Percentiles rank a stretch among this genome's conserved stretches.
These are phyloP conservation scores for Pycnonotus jocosus DNA, from an alignment of 2,113 vertebrate genomes.

Conservation along the genomic window DNA sequence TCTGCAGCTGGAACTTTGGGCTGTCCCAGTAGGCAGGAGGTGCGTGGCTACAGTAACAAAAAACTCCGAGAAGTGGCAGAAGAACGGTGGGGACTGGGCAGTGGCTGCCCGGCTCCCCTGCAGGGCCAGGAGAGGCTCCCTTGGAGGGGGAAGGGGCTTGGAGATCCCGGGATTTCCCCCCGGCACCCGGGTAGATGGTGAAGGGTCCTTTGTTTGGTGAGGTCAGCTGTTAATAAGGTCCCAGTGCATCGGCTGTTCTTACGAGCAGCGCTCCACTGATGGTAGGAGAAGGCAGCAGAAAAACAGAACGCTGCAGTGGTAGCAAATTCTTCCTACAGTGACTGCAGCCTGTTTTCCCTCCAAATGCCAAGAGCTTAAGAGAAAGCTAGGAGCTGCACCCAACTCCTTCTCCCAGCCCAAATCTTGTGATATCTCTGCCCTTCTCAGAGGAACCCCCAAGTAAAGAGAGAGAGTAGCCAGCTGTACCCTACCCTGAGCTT, in stretches of 20 bases:
- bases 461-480: neutral
- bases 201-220: neutral
- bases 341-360: neutral
- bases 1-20: neutral
- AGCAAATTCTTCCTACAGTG: neutral
- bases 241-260: too few relatives aligned
- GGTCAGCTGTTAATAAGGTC: neutral
- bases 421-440: neutral
- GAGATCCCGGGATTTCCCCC: neutral
- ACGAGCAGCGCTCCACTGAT: rapidly evolving
- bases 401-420: neutral
- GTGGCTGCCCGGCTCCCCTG: neutral
- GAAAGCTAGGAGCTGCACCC: neutral
- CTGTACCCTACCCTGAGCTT: neutral
- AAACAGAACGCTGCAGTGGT: neutral
- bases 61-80: neutral
- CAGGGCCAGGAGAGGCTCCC: rapidly evolving
- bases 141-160: neutral
- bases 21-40: neutral
- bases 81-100: too few relatives aligned
- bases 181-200: rapidly evolving
- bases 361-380: neutral
- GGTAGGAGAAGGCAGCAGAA: neutral
- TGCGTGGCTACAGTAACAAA: too few relatives aligned
- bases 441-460: neutral